Percentiles rank a stretch among this genome's conserved stretches.
Conservation (phyloP, 1,140 invertebrate genomes). For the Achroia grisella region DNA sequence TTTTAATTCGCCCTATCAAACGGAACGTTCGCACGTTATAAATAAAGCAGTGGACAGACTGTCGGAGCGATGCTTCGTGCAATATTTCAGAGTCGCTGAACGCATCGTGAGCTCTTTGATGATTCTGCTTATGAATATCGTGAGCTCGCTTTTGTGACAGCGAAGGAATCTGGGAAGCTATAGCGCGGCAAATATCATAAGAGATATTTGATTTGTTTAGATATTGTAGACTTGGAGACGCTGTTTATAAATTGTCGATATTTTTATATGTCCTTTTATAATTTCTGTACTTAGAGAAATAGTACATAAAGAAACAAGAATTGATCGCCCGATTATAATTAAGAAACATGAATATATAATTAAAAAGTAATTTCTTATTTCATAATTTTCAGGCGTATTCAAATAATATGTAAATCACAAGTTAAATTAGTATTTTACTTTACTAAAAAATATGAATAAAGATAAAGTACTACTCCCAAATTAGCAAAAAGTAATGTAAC, state of each 20-base stretch:
- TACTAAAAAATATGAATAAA: too few relatives aligned
- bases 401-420: too few relatives aligned
- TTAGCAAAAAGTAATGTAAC: too few relatives aligned
- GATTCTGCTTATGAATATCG: conserved; percentile 61
- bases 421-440: too few relatives aligned
- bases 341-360: too few relatives aligned
- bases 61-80: conserved; percentile 51
- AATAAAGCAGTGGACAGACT: conserved; percentile 44
- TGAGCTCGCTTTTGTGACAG: conserved; percentile 36
- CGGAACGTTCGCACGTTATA: conserved; percentile 49
- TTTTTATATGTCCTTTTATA: not conserved
- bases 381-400: too few relatives aligned
- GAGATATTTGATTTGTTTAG: not conserved
- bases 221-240: not conserved
- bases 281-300: too few relatives aligned
- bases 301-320: too few relatives aligned
- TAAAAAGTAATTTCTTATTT: too few relatives aligned
- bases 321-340: too few relatives aligned
- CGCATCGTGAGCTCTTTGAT: conserved; percentile 50
- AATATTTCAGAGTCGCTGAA: conserved; percentile 59
- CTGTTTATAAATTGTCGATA: conserved; percentile 1
- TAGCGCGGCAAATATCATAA: not conserved
- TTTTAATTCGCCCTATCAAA: conserved; percentile 59
- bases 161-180: conserved; percentile 2
- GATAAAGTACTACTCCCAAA: too few relatives aligned